phyloP scores from a whole-genome alignment of 2,888 invertebrate genomes.

The Latrodectus hesperus region DNA sequence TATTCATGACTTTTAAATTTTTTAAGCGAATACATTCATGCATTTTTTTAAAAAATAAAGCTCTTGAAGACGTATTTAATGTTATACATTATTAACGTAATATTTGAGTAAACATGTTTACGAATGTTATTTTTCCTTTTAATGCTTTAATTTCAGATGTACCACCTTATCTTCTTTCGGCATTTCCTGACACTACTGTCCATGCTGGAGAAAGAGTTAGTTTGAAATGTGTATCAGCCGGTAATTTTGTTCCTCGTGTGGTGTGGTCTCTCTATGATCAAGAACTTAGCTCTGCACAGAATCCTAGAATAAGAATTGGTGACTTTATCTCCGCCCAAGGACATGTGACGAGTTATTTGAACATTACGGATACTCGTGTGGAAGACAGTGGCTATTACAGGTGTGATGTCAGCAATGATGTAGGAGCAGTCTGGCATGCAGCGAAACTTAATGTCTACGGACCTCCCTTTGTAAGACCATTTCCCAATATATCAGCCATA shows the following conservation, averaged over 20 bases:
- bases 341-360: slow-evolving; percentile 74
- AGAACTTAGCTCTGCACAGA: slow-evolving; percentile 7
- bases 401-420: slow-evolving; percentile 74
- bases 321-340: slow-evolving; percentile 72
- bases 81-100: too few relatives aligned
- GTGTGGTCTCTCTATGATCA: slow-evolving; percentile 70
- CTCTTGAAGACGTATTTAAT: too few relatives aligned
- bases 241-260: slow-evolving; percentile 71
- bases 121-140: too few relatives aligned
- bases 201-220: slow-evolving; percentile 44
- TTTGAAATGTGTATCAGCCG: slow-evolving; percentile 71
- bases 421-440: slow-evolving; percentile 73
- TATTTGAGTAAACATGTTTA: too few relatives aligned
- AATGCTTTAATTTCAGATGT: slow-evolving; percentile 73
- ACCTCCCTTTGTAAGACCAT: slow-evolving; percentile 74
- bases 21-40: too few relatives aligned
- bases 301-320: slow-evolving; percentile 69
- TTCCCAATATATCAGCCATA: slow-evolving; percentile 74
- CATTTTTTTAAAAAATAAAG: too few relatives aligned
- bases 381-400: slow-evolving; percentile 74
- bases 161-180: slow-evolving; percentile 73
- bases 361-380: slow-evolving; percentile 73
- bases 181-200: slow-evolving; percentile 57
- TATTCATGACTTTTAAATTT: too few relatives aligned
- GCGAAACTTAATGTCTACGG: slow-evolving; percentile 74